Conservation (phyloP, 2,797 vertebrate species). For the Okamejei kenojei region DNA sequence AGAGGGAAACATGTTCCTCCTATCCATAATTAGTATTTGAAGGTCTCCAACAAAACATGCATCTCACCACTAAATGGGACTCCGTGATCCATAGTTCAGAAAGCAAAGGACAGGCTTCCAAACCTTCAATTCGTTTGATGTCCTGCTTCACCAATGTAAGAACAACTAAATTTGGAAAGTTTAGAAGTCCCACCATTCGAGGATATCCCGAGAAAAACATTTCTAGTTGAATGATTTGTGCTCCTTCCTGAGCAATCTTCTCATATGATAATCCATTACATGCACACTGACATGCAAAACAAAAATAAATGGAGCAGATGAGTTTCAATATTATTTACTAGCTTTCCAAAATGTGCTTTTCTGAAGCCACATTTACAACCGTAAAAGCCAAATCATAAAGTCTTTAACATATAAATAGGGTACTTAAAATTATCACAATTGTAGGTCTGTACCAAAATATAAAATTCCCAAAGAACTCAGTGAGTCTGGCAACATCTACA, state of each 20-base stretch:
- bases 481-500: too few species aligned
- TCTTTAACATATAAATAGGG: neutral
- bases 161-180: conserved; percentile 62
- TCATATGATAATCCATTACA: conserved; percentile 68
- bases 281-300: conserved; percentile 58
- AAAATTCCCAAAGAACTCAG: too few species aligned
- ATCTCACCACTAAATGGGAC: conserved; percentile 49
- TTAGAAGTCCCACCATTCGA: conserved; percentile 62
- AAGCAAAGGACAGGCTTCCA: conserved; percentile 62
- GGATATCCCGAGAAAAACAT: conserved; percentile 77
- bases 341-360: neutral
- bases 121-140: conserved; percentile 62
- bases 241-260: conserved; percentile 57
- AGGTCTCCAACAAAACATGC: neutral
- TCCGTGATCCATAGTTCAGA: conserved; percentile 75
- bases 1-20: neutral
- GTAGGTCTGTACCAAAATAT: neutral
- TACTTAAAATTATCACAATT: neutral
- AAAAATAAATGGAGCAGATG: neutral
- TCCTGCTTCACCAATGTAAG: conserved; percentile 69
- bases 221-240: conserved; percentile 57
- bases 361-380: neutral
- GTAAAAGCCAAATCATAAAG: neutral
- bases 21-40: neutral
- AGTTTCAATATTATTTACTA: neutral